Percentiles rank a stretch among this genome's conserved stretches.
phyloP scores from a whole-genome alignment of 1,140 invertebrate genomes.

The Neelides sp. region DNA sequence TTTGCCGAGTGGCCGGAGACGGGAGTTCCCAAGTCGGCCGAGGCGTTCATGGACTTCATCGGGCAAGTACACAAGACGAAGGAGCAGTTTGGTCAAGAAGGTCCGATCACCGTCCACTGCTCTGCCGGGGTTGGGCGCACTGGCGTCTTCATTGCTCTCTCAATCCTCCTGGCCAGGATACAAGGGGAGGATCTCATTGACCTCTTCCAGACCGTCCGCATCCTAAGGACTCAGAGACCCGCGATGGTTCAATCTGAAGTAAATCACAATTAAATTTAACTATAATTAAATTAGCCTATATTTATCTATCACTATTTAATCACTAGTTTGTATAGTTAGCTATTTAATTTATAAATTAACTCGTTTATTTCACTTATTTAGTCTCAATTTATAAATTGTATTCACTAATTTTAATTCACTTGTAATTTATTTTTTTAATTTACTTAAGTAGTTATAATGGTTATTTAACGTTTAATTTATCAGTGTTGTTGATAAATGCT shows the following conservation, averaged over 20 bases:
- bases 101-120: conserved; percentile 98
- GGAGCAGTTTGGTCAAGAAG: conserved; percentile 98
- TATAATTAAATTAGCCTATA: too few species aligned
- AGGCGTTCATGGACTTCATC: conserved; percentile 96
- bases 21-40: conserved; percentile 91
- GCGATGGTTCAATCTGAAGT: conserved; percentile 99
- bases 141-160: conserved; percentile 95
- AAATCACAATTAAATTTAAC: too few species aligned
- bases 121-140: conserved; percentile 91
- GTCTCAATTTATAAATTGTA: too few species aligned
- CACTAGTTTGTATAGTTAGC: too few species aligned
- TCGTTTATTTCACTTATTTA: too few species aligned
- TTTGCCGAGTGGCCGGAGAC: conserved; percentile 99
- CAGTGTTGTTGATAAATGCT: background rate
- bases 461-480: background rate
- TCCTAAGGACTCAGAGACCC: conserved; percentile 90
- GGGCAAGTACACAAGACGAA: conserved; percentile 99
- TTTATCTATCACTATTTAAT: too few species aligned
- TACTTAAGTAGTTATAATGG: background rate
- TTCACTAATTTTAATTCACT: too few species aligned
- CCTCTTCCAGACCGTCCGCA: conserved; percentile 96
- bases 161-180: conserved; percentile 96
- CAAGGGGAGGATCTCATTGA: conserved; percentile 97
- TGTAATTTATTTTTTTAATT: too few species aligned
- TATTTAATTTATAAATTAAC: too few species aligned